phyloP scores from a whole-genome alignment of 53 echinoderm and acorn worm species.

The Apostichopus leukothele region DNA sequence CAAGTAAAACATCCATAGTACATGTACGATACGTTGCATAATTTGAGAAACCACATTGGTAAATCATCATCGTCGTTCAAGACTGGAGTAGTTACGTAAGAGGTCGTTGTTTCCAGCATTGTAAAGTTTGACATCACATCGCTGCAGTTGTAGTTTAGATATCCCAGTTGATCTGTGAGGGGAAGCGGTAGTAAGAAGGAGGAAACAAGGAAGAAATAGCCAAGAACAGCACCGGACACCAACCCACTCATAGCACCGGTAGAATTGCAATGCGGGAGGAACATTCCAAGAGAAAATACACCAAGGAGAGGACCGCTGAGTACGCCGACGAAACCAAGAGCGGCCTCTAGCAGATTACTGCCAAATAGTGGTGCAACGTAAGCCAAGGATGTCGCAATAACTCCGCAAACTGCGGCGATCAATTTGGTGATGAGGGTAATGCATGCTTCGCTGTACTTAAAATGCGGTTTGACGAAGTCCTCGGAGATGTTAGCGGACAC shows the following conservation, averaged over 20 bases:
- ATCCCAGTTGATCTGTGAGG: conserved; percentile 22
- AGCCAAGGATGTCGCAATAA: conserved; percentile 29
- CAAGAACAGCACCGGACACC: not conserved
- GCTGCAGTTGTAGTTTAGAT: not conserved
- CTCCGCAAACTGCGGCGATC: conserved; percentile 41
- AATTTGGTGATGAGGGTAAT: conserved; percentile 24
- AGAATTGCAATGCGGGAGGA: conserved; percentile 23
- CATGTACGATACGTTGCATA: conserved; percentile 40
- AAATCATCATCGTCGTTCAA: not conserved
- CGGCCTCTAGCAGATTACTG: conserved; percentile 37
- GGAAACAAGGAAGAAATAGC: not conserved
- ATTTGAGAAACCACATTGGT: conserved; percentile 1
- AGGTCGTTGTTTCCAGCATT: not conserved
- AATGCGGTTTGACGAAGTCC: conserved; percentile 46
- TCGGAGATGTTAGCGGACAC: conserved; percentile 42
- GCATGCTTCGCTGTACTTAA: conserved; percentile 25
- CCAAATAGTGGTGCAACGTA: conserved; percentile 7
- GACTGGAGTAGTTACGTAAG: not conserved
- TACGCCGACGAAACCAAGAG: conserved; percentile 24
- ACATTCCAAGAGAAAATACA: conserved; percentile 36
- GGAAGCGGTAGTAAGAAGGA: not conserved
- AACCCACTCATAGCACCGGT: conserved; percentile 23
- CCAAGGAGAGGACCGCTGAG: conserved; percentile 40
- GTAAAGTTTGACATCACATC: not conserved
- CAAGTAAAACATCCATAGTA: conserved; percentile 47